phyloP scores from a whole-genome alignment of 2,888 invertebrate species.

The Phasia obesa region DNA sequence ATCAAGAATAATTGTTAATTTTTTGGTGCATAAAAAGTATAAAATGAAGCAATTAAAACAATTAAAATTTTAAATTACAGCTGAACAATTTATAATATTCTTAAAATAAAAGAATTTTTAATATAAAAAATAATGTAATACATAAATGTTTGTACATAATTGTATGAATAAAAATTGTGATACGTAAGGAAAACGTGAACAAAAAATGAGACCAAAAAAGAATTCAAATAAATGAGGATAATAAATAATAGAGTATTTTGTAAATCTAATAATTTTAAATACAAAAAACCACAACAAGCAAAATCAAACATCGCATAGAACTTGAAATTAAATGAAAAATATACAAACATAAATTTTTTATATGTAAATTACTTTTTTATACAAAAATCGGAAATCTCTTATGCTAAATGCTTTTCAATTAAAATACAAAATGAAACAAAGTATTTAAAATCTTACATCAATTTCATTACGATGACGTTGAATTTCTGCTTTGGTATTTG shows the following conservation, averaged over 20 bases:
- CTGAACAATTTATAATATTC: constrained; percentile 15
- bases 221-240: not conserved
- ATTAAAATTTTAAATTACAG: constrained; percentile 36
- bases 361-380: too few species aligned
- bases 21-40: constrained; percentile 45
- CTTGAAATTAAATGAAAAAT: too few species aligned
- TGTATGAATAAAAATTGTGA: constrained; percentile 7
- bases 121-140: constrained; percentile 18
- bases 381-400: too few species aligned
- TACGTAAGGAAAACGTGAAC: not conserved
- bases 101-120: constrained; percentile 5
- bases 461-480: constrained; percentile 84
- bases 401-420: not conserved
- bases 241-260: constrained; percentile 6
- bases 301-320: not conserved
- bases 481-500: constrained; percentile 83
- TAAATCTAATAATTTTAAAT: not conserved
- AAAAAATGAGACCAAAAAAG: constrained; percentile 41
- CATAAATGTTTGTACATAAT: constrained; percentile 14
- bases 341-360: too few species aligned
- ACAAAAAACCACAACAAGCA: constrained; percentile 7
- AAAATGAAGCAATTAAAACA: constrained; percentile 48
- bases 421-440: constrained; percentile 1
- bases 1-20: constrained; percentile 25
- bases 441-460: constrained; percentile 83